phyloP scores from a whole-genome alignment of 2,888 invertebrate species.

The Tolmerus cingulatus region DNA sequence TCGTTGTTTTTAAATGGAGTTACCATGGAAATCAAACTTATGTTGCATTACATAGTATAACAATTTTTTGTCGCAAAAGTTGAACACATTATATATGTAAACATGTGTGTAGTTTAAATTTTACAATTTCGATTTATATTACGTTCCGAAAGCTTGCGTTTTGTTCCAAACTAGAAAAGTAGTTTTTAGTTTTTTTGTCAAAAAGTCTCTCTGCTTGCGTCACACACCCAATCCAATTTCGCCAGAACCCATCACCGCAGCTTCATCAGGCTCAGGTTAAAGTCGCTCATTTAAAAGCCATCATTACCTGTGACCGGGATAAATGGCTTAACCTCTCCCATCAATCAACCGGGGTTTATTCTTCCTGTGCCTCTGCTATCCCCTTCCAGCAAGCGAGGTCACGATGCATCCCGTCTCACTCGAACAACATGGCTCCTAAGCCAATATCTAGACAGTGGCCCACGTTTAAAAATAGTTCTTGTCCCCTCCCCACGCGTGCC shows the following conservation, averaged over 20 bases:
- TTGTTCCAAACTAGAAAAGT: not conserved
- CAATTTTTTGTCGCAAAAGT: not conserved
- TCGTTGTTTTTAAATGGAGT: too few species aligned
- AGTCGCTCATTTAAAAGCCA: constrained; percentile 34
- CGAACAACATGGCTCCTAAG: not conserved
- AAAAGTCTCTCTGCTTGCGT: not conserved
- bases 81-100: too few species aligned
- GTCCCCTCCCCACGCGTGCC: constrained; percentile 44
- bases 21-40: too few species aligned
- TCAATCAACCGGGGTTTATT: not conserved
- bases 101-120: not conserved
- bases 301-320: constrained; percentile 3
- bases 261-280: not conserved
- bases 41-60: not conserved
- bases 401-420: not conserved
- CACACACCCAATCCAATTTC: not conserved
- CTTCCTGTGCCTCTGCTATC: not conserved
- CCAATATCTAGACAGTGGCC: not conserved
- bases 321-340: not conserved
- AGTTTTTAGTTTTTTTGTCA: not conserved
- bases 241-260: not conserved
- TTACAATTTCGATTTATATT: not conserved
- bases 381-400: not conserved
- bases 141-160: not conserved
- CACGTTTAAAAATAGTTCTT: constrained; percentile 36